Base-by-base conservation (phyloP, 2,797 vertebrate genomes). In the Tragelaphus oryx region DNA sequence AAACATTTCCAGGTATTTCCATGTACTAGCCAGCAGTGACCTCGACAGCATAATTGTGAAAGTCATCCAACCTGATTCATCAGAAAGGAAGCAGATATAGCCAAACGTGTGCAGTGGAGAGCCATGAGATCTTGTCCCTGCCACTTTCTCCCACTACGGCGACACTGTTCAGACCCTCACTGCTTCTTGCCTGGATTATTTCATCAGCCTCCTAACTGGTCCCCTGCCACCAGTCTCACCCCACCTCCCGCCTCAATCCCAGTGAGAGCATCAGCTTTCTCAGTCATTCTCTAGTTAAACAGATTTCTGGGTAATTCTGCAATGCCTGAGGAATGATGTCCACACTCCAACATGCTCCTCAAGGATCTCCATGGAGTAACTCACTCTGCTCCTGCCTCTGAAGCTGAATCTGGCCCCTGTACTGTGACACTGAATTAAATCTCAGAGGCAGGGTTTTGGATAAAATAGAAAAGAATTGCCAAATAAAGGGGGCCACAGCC, bases 1-100 rank as follows among this genome's bases (percentile, higher is more conserved):
- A 93, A 96, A 62, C 41, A 81, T 87, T 87, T 84, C 50, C 54
- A 52, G 55, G n/a, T 80, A 65, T 90, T 87, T 62, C 52, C 50
- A 52, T 6, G 24, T 28, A 52, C 78, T 50, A 46, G 46, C 18
- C 55, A 92, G 81, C 17, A 87, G 75, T 87, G 84, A 87, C 83
- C 65, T 87, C 4, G 4, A 87, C 22, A 62, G 30, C 18, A 16
- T 37, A 52, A 87, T 60, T 37, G 30, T 57, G 44, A 87, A 91
- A 26, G 44, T 33, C 24, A 11, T 30, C 75, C n/a, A 75, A 41
- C 2, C 28, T 33, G 62, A 91, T 79, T 87, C 16, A 22, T 28
- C 50, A 13, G 9, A 52, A 86, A 87, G 14, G 62, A 62, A 65
- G 79, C 8, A 30, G 65, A 30, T 17, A 1, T 8, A 12, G 13